These are phyloP conservation scores for Trematomus bernacchii DNA, from an alignment of 2,797 vertebrate genomes.

Conservation along the genomic window DNA sequence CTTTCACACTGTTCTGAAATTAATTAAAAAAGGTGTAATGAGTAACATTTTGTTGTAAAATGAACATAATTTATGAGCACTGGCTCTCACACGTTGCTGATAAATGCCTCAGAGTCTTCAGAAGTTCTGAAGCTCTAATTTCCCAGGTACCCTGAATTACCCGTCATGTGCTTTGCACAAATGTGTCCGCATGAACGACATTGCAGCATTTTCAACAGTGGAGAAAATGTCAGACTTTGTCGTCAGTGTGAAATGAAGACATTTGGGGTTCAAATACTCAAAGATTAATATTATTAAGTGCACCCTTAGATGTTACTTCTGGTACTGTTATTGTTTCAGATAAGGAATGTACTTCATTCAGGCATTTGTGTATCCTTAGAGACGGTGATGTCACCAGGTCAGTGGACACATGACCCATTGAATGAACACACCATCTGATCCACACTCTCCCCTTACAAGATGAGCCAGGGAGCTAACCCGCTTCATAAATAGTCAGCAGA, in stretches of 20 bases:
- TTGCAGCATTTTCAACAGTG: not conserved
- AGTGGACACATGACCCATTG: constrained; percentile 34
- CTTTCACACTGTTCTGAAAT: not conserved
- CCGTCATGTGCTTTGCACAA: not conserved
- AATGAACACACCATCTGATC: constrained; percentile 48
- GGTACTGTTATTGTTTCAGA: not conserved
- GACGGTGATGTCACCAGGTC: constrained; percentile 39
- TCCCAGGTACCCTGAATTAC: constrained; percentile 16
- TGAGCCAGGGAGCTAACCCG: constrained; percentile 2
- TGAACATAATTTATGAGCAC: constrained; percentile 2
- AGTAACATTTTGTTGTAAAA: constrained; percentile 3
- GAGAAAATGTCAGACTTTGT: not conserved
- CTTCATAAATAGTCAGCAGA: constrained; percentile 5
- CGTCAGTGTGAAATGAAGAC: not conserved
- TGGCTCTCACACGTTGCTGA: not conserved
- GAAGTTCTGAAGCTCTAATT: constrained; percentile 12
- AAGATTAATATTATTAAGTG: not conserved
- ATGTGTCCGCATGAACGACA: not conserved
- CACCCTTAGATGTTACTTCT: not conserved
- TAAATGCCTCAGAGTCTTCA: constrained; percentile 25
- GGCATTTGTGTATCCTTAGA: constrained; percentile 36
- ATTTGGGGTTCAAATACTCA: not conserved
- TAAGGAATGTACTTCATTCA: constrained; percentile 10
- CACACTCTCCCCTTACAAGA: constrained; percentile 35
- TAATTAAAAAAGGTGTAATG: constrained; percentile 15